These are phyloP conservation scores for Galbula dea DNA, from an alignment of 2,113 vertebrate genomes.

Conservation along the genomic window DNA sequence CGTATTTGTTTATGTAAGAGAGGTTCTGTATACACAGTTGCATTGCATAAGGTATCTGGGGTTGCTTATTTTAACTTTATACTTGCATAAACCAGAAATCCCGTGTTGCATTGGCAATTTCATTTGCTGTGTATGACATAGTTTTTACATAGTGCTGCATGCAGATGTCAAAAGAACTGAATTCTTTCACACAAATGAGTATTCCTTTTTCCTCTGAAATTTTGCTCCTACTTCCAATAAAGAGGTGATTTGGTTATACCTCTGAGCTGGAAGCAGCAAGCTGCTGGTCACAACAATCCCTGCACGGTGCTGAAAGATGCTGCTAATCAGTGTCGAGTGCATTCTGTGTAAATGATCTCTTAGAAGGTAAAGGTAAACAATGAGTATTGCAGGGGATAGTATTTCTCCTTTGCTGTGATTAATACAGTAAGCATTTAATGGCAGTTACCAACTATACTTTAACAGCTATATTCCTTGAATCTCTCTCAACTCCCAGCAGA, in stretches of 20 bases:
- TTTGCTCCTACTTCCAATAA: background rate
- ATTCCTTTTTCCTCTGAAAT: background rate
- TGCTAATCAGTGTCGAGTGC: background rate
- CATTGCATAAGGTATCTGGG: background rate
- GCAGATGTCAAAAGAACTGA: background rate
- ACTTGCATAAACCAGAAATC: background rate
- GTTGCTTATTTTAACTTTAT: background rate
- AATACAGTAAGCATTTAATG: background rate
- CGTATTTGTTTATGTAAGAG: background rate
- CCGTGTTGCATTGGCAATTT: background rate
- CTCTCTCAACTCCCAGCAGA: background rate
- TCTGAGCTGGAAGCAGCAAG: background rate
- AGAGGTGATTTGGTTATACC: background rate
- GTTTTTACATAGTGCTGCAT: background rate
- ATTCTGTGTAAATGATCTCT: background rate
- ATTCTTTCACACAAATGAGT: background rate
- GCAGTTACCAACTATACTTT: background rate
- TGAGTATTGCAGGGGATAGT: background rate
- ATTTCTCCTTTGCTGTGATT: background rate
- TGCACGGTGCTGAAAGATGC: background rate
- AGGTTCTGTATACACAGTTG: background rate
- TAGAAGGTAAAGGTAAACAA: background rate
- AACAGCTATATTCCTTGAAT: background rate
- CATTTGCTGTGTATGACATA: background rate
- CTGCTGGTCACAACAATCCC: background rate